These are phyloP conservation scores for Turdus rufiventris DNA, from an alignment of 2,113 vertebrate genomes.

Conservation along the genomic window DNA sequence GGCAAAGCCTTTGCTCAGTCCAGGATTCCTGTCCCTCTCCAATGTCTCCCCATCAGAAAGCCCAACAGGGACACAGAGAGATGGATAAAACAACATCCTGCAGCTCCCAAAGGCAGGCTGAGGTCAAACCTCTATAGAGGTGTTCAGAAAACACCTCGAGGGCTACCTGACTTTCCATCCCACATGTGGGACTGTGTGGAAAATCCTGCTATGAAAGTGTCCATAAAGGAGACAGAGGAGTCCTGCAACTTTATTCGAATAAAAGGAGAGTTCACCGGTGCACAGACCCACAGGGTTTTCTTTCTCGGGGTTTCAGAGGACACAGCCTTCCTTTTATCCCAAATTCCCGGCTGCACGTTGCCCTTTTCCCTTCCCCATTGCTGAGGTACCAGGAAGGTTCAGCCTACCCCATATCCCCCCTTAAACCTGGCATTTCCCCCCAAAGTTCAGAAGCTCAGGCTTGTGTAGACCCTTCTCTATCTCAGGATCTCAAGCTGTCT, in stretches of 20 bases:
- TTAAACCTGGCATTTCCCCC: neutral
- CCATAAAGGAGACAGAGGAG: neutral
- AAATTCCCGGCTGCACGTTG: fast-evolving
- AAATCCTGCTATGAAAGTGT: fast-evolving
- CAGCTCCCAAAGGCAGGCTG: neutral
- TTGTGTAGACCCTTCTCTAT: neutral
- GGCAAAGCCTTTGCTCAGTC: neutral
- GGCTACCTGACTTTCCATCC: neutral
- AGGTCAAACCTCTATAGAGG: fast-evolving
- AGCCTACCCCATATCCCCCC: neutral
- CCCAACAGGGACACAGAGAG: neutral
- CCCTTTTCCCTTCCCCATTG: neutral
- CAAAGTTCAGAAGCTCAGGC: neutral
- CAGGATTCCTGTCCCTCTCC: neutral
- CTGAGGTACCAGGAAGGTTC: neutral
- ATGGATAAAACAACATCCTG: neutral
- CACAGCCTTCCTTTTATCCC: fast-evolving
- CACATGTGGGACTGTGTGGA: fast-evolving
- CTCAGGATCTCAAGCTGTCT: fast-evolving
- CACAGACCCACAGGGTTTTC: fast-evolving
- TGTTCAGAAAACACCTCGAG: neutral
- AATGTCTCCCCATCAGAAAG: fast-evolving
- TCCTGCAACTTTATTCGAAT: neutral
- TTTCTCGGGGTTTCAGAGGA: fast-evolving
- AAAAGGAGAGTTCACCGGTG: fast-evolving